Percentiles rank a stretch among this genome's conserved stretches.
Evolutionary conservation across 1,140 invertebrate species (phyloP).

Genomic region (Telenomus remus): DNA sequence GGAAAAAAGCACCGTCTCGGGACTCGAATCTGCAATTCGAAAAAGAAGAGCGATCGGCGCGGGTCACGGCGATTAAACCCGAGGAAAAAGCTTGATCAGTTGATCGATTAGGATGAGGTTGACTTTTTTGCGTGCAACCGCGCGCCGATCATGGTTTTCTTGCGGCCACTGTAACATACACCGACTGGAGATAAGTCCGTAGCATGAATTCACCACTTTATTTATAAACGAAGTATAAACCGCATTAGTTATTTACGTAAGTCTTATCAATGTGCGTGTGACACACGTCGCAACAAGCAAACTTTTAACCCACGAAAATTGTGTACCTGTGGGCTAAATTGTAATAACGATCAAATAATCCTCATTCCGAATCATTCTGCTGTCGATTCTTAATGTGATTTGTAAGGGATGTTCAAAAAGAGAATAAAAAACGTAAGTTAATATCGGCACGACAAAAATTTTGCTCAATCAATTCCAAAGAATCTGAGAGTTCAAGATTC

Average conservation of each 20-base stretch:
- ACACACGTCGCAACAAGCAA: conserved; percentile 19
- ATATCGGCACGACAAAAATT: too few species aligned
- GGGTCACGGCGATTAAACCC: too few species aligned
- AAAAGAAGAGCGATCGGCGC: too few species aligned
- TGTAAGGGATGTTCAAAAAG: conserved; percentile 42
- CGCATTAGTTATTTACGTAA: conserved; percentile 68
- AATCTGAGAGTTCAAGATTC: too few species aligned
- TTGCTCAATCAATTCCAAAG: too few species aligned
- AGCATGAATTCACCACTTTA: conserved; percentile 67
- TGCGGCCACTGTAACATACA: conserved; percentile 48
- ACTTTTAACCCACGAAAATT: background rate
- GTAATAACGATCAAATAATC: conserved; percentile 48
- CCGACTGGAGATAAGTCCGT: conserved; percentile 57
- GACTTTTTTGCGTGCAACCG: conserved; percentile 16
- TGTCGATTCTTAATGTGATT: conserved; percentile 50
- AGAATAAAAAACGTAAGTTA: background rate
- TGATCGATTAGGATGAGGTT: too few species aligned
- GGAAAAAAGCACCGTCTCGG: too few species aligned
- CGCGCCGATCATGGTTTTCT: too few species aligned
- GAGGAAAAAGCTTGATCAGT: too few species aligned
- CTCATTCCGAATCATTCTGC: conserved; percentile 33
- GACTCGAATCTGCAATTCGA: too few species aligned
- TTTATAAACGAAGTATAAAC: conserved; percentile 65
- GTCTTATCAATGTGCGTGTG: conserved; percentile 68
- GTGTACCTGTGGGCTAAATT: conserved; percentile 8